phyloP scores from a whole-genome alignment of 1,140 invertebrate species.

The Drosophila biarmipes region DNA sequence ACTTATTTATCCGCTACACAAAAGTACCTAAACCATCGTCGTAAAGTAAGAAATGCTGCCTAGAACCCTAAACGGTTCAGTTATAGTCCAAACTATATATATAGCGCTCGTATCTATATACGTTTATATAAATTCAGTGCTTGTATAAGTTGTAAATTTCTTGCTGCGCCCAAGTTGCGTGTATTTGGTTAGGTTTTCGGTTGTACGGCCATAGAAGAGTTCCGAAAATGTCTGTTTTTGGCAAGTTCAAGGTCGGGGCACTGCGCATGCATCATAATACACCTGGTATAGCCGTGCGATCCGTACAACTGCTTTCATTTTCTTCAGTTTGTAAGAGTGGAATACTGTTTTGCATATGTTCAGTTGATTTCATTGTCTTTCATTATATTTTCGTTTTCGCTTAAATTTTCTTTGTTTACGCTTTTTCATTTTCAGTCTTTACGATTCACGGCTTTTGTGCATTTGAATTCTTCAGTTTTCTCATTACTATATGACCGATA shows the following conservation, averaged over 20 bases:
- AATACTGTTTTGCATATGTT: conserved; percentile 38
- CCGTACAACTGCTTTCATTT: conserved; percentile 4
- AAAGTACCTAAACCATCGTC: conserved; percentile 32
- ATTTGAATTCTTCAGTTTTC: conserved; percentile 70
- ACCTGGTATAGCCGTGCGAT: conserved; percentile 22
- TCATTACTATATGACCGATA: conserved; percentile 59
- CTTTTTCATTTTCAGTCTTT: conserved; percentile 79
- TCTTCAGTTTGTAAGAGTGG: conserved; percentile 33
- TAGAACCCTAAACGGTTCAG: conserved; percentile 69
- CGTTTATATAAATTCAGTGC: conserved; percentile 78
- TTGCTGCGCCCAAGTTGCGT: conserved; percentile 53
- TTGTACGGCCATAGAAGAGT: conserved; percentile 52
- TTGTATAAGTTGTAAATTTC: conserved; percentile 58
- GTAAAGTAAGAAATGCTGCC: conserved; percentile 69
- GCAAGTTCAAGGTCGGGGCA: conserved; percentile 25
- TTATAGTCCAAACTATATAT: conserved; percentile 62
- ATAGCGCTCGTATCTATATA: conserved; percentile 54
- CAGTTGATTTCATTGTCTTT: conserved; percentile 44
- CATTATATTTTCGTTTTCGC: conserved; percentile 34
- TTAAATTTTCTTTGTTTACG: conserved; percentile 47
- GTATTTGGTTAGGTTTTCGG: conserved; percentile 24
- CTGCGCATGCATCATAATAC: background rate
- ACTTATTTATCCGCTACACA: conserved; percentile 22
- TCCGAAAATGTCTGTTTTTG: conserved; percentile 22
- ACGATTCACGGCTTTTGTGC: conserved; percentile 84